Evolutionary conservation across 2,113 vertebrate genomes (phyloP), one percentile per base, ranked within the genome.

Genomic region (Caranx melampygus): DNA sequence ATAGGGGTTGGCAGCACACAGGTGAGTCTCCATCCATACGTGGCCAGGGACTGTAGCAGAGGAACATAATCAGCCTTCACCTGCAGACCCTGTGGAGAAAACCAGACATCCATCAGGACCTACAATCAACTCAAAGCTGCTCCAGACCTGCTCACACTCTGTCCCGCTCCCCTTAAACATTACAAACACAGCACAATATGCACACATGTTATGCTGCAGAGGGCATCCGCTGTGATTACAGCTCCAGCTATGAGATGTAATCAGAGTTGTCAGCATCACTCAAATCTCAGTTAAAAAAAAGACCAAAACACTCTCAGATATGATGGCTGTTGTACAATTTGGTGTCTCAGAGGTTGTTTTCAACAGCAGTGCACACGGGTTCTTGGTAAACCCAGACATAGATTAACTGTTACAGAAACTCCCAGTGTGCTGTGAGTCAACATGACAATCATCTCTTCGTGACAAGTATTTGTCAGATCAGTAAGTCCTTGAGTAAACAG

Each of bases 1-100:
- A 99, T 94, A 0, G 98, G 97, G 6, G 98, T 99, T 0, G 98
- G 96, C 82, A 99, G 95, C 78, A 99, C 97, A 2, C 98, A 99
- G 16, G 96, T 99, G 89, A 99, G 96, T 85, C 96, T 97, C 98
- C 98, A 99, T 67, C 98, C 98, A 0, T 96, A 99, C 0, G 95
- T 66, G 0, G 98, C 98, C 70, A 99, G 93, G 0, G 98, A 99
- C 91, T 97, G 97, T 81, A 99, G 95, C 88, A 99, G 94, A 0
- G 98, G 98, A 52, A 98, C 91, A 0, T 99, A 99, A 88, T 99
- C 98, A 0, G 97, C 95, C 93, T 98, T 97, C 89, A 99, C 97
- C 83, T 97, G 96, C 21, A 90, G 87, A 35, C 97, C 98, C 98
- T 99, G 90, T 0, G 79, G 83, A 84, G 63, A 78, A 74, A 83